Evolutionary conservation across 2,113 vertebrate species (phyloP), one percentile per base, ranked within the genome.

Genomic region (Haplochromis burtoni): DNA sequence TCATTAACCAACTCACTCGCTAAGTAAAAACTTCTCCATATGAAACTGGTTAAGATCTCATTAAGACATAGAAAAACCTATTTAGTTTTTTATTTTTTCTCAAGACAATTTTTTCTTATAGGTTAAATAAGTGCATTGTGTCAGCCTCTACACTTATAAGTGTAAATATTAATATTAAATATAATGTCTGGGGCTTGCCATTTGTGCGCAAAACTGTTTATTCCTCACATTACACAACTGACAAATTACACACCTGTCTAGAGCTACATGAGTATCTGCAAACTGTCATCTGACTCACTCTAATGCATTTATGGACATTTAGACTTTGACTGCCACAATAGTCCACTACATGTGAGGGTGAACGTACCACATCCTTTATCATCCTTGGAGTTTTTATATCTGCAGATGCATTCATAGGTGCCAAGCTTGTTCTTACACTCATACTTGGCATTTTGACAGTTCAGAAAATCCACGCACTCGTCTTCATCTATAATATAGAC

Each of bases 391-490:
- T 84, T 94, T 71, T 95, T 89, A 90, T 97, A 97, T 81, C 96
- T 94, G 38, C 97, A 97, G 71, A 91, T 82, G 85, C 97, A 97
- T 16, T 80, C 86, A 8, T 92, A 91, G 8, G 96, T 96, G 53
- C 97, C 97, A 0, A 73, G 86, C 4, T 53, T 94, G 93, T 97
- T 97, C 91, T 93, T 91, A 78, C 97, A 97, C 91, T 97, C 95
- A 86, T 93, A 97, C 86, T 97, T 97, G 26, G 97, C 97, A 66
- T 95, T 97, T n/a, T 92, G 91, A 76, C 97, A 97, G 10, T 95
- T 88, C 4, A 88, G 84, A 5, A 95, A 87, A 3, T 90, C 55
- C n/a, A 87, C 84, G 83, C 97, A 97, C 91, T 97, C 97, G 79
- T 97, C 86, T 24, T 95, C 95, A 89, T 97, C 97, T 97, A 73